phyloP scores from a whole-genome alignment of 30 jellyfish, hydroid and myxozoan genomes.

The Chrysaora quinquecirrha region DNA sequence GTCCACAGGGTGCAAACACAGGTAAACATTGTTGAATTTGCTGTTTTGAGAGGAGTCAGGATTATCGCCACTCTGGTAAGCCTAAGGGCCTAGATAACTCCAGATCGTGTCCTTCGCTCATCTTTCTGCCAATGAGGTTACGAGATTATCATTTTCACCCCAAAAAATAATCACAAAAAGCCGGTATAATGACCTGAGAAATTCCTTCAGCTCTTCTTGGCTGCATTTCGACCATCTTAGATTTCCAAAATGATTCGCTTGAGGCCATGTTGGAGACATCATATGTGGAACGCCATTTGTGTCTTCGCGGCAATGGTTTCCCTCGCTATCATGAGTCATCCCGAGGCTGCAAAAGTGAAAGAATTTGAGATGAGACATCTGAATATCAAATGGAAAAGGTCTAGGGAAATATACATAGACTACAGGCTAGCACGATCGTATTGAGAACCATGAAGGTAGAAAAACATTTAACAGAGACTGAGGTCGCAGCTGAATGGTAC shows the following conservation, averaged over 20 bases:
- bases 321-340: constrained; percentile 91
- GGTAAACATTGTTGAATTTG: no score
- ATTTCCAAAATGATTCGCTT: constrained; percentile 65
- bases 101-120: no score
- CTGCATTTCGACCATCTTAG: constrained; percentile 95
- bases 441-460: no score
- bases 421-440: no score
- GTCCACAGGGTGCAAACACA: no score
- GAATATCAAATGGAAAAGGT: neutral
- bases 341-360: constrained; percentile 71
- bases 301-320: constrained; percentile 72
- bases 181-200: constrained; percentile 72
- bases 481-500: no score
- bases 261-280: constrained; percentile 98
- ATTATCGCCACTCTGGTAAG: no score
- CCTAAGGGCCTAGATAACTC: no score
- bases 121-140: constrained; percentile 10
- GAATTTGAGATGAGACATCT: neutral
- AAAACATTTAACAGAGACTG: no score
- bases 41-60: no score
- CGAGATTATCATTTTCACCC: constrained; percentile 3
- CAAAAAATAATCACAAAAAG: neutral
- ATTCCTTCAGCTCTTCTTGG: constrained; percentile 74
- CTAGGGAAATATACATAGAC: no score
- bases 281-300: constrained; percentile 91